Evolutionary conservation across 2,113 vertebrate species (phyloP).

Genomic region (Varanus komodoensis): DNA sequence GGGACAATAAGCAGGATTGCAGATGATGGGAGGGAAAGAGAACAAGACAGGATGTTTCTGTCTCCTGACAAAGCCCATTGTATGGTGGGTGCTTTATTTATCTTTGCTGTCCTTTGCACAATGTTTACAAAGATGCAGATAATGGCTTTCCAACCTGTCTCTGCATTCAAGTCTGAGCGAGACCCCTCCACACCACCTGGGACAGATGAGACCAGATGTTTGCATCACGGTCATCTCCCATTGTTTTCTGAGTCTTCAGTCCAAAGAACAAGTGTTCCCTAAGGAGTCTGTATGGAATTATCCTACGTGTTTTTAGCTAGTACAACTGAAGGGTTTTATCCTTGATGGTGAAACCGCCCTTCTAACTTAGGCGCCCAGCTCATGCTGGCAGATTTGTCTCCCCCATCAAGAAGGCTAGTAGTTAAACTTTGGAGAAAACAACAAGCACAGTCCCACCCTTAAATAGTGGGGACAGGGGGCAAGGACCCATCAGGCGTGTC

Average conservation of each 20-base stretch:
- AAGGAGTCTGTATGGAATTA: not conserved
- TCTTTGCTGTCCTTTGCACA: conserved; percentile 1
- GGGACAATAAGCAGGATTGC: conserved; percentile 10
- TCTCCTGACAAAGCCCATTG: conserved; percentile 18
- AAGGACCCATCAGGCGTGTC: not conserved
- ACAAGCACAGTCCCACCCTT: not conserved
- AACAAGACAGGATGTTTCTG: conserved; percentile 37
- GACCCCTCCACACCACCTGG: not conserved
- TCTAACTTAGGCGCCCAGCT: rapidly evolving
- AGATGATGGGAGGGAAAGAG: no score
- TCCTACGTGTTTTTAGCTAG: not conserved
- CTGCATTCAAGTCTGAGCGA: not conserved
- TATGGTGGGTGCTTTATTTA: conserved; percentile 28
- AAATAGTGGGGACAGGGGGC: not conserved
- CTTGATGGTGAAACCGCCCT: not conserved
- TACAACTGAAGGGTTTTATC: not conserved
- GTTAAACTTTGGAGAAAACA: not conserved
- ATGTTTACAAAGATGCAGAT: conserved; percentile 32
- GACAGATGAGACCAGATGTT: not conserved
- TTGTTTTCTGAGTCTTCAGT: conserved; percentile 12
- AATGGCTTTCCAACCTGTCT: conserved; percentile 34
- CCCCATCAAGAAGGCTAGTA: not conserved
- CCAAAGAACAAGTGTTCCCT: not conserved
- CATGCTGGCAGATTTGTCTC: not conserved
- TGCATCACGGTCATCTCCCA: not conserved